Evolutionary conservation across 2,797 vertebrate genomes (phyloP).

Genomic region (Thripadectes ignobilis): DNA sequence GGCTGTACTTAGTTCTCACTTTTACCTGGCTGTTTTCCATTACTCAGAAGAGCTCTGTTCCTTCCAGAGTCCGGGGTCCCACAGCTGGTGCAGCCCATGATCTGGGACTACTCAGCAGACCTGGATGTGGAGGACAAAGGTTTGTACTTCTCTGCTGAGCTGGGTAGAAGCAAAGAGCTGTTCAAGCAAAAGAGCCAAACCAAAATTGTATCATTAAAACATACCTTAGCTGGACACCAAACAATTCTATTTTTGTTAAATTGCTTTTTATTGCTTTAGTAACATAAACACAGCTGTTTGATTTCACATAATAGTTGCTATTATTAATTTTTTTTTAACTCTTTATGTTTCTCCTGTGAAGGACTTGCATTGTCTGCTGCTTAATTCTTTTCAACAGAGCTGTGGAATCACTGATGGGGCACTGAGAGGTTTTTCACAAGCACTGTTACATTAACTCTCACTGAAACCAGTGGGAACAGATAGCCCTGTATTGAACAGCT

Average conservation of each 20-base stretch:
- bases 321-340: not conserved
- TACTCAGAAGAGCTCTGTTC: not conserved
- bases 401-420: not conserved
- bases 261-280: not conserved
- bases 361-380: not conserved
- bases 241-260: not conserved
- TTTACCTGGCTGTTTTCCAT: not conserved
- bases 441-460: not conserved
- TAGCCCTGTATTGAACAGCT: not conserved
- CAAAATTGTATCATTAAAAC: not conserved
- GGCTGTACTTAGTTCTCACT: not conserved
- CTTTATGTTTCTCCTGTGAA: not conserved
- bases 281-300: not conserved
- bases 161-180: not conserved
- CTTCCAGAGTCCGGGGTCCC: slow-evolving; percentile 85
- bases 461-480: not conserved
- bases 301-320: not conserved
- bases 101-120: slow-evolving; percentile 92
- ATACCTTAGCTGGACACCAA: not conserved
- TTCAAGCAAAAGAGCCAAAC: not conserved
- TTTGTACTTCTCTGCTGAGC: slow-evolving; percentile 63
- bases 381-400: not conserved
- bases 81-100: slow-evolving; percentile 88
- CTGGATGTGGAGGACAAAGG: slow-evolving; percentile 86
- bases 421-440: not conserved